Percentiles rank a stretch among this genome's conserved stretches.
Conservation (phyloP, 2,888 invertebrate genomes). For the Patella ulyssiponensis region DNA sequence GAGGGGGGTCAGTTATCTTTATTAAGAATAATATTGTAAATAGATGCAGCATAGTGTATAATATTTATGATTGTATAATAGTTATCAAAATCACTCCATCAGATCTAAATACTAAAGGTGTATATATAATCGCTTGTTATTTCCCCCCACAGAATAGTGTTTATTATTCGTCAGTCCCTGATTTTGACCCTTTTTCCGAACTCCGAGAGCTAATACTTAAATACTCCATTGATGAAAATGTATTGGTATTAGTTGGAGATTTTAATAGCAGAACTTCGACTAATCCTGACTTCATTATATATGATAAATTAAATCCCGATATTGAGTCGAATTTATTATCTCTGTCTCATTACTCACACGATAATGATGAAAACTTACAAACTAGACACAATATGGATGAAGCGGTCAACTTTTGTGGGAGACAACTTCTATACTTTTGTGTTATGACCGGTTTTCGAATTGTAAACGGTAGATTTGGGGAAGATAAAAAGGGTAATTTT, state of each 20-base stretch:
- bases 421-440: constrained; percentile 2
- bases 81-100: not conserved
- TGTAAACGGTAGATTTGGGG: not conserved
- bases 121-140: not conserved
- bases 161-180: not conserved
- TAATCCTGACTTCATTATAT: not conserved
- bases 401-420: too few species aligned
- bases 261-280: not conserved
- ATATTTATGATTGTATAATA: constrained; percentile 1
- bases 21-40: not conserved
- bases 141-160: not conserved
- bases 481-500: not conserved
- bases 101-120: not conserved
- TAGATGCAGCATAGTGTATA: not conserved
- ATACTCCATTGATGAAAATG: not conserved
- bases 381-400: not conserved
- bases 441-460: constrained; percentile 3
- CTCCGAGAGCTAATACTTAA: not conserved
- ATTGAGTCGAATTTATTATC: not conserved
- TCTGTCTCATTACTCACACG: not conserved
- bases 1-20: not conserved
- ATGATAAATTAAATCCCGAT: not conserved
- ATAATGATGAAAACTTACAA: not conserved
- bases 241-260: not conserved
- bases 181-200: constrained; percentile 1